Evolutionary conservation across 2,888 invertebrate species (phyloP), one percentile per base, ranked within the genome.

Genomic region (Caradrina clavipalpis): DNA sequence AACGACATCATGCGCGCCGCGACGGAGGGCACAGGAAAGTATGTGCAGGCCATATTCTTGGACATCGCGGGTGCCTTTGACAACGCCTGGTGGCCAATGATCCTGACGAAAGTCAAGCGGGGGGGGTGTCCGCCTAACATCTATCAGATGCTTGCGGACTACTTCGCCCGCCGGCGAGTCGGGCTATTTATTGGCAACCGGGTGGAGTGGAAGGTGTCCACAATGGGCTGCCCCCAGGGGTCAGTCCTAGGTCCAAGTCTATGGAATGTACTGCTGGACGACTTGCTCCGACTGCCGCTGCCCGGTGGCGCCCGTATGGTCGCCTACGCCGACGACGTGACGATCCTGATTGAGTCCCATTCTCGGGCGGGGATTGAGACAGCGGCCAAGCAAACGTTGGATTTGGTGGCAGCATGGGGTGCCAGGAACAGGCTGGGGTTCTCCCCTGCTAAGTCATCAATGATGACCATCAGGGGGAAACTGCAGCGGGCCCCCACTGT

Each of bases 51-150:
- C 1, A 74, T 88, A 0, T 76, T 85, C 1, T 22, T 88, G 15
- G 88, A 89, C 69, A 89, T 88, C 10, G 72, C 83, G 1, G 86
- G 87, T 0, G 87, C 88, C 13, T 88, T 87, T 47, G 82, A 89
- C 51, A 87, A 86, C 67, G 84, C 88, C 15, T 87, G 87, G 87
- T 89, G 89, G 88, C 87, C 87, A 6, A 86, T 86, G 83, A 76
- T 88, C 5, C 31, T 89, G 42, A 55, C 79, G 0, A 86, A 85
- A 62, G 65, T 17, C 42, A 65, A 65, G 51, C 39, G 21, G 26
- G 65, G 77, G 0, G 81, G 82, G 0, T 73, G 76, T 26, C 82
- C 84, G 45, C 69, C 68, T 0, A 81, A 87, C 73, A 75, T 88
- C 51, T 85, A 81, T 45, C 3, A 53, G 42, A 77, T 86, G 58